Percentiles rank a stretch among this genome's conserved stretches.
These are phyloP conservation scores for Myoxocephalus aenaeus DNA, from an alignment of 2,797 vertebrate genomes.

Conservation along the genomic window DNA sequence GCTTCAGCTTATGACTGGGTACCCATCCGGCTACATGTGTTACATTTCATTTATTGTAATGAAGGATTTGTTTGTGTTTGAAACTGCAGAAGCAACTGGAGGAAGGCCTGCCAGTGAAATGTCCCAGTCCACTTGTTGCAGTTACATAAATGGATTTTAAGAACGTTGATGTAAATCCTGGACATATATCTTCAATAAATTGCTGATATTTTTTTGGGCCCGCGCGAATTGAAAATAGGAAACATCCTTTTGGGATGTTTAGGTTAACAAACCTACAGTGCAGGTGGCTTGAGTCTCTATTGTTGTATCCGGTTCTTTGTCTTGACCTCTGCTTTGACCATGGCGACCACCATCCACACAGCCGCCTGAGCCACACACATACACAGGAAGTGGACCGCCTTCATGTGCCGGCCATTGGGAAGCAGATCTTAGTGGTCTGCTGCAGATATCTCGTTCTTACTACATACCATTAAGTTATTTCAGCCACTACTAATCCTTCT, in stretches of 20 bases:
- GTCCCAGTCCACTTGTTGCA: conserved; percentile 16
- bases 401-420: too few species aligned
- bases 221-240: too few species aligned
- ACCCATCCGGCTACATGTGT: neutral
- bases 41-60: neutral
- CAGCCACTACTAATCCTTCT: conserved; percentile 11
- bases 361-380: neutral
- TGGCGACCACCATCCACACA: conserved; percentile 14
- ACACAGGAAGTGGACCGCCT: neutral
- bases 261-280: neutral
- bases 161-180: neutral
- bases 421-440: neutral
- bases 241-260: too few species aligned
- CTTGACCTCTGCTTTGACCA: neutral
- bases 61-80: neutral
- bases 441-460: neutral
- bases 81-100: neutral
- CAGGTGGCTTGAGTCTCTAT: neutral
- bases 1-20: neutral
- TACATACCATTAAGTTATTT: conserved; percentile 19
- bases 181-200: neutral
- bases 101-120: neutral
- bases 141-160: neutral
- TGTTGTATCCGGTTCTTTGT: neutral
- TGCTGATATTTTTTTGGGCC: too few species aligned